These are phyloP conservation scores for Gadopsis marmoratus DNA, from an alignment of 2,797 vertebrate species.

Conservation along the genomic window DNA sequence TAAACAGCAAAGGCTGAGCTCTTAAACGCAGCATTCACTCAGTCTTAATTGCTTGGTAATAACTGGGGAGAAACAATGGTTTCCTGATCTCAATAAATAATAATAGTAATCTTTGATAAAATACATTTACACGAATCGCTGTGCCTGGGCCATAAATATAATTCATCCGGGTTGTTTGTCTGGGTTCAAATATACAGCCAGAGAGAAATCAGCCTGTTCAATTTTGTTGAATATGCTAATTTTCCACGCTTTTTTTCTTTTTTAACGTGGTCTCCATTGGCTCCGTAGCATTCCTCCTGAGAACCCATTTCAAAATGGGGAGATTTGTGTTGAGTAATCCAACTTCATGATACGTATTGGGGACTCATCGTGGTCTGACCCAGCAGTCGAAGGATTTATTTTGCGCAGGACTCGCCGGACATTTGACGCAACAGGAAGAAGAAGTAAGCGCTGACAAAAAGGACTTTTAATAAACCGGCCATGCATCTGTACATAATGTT, in stretches of 20 bases:
- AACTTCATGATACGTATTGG: too few species aligned
- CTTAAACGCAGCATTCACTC: constrained; percentile 21
- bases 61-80: background rate
- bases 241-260: too few species aligned
- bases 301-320: too few species aligned
- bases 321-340: too few species aligned
- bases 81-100: background rate
- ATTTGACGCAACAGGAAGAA: constrained; percentile 25
- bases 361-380: constrained; percentile 46
- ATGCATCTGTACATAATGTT: constrained; percentile 5
- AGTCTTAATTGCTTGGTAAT: constrained; percentile 14
- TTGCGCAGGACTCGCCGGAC: constrained; percentile 17
- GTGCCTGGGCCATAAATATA: background rate
- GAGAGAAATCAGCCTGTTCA: too few species aligned
- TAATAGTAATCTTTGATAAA: background rate
- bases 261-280: too few species aligned
- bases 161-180: constrained; percentile 7
- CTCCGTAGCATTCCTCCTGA: too few species aligned
- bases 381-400: constrained; percentile 41
- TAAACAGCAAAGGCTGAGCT: constrained; percentile 36
- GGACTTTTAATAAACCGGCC: background rate
- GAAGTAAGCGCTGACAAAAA: constrained; percentile 28
- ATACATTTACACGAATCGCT: constrained; percentile 1
- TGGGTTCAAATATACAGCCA: constrained; percentile 1
- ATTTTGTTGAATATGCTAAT: too few species aligned